phyloP scores from a whole-genome alignment of 2,888 invertebrate species.

The Malthinus seriepunctatus region DNA sequence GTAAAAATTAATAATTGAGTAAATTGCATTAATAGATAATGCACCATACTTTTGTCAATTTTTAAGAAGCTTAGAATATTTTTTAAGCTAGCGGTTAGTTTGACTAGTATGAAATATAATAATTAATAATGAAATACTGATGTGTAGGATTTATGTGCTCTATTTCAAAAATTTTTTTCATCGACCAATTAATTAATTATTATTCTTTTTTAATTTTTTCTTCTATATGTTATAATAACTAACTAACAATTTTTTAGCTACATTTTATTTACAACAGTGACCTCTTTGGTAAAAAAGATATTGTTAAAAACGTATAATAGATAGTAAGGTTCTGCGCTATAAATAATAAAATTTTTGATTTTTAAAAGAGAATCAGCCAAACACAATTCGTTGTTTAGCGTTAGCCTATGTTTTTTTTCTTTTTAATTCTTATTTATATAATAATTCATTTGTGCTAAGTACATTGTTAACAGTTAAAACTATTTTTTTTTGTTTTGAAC shows the following conservation, averaged over 20 bases:
- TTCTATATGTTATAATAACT: slow-evolving; percentile 38
- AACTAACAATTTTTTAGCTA: slow-evolving; percentile 46
- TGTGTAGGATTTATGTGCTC: slow-evolving; percentile 49
- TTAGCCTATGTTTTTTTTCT: slow-evolving; percentile 39
- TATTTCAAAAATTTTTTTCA: slow-evolving; percentile 45
- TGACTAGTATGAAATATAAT: slow-evolving; percentile 35
- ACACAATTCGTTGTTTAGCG: slow-evolving; percentile 46
- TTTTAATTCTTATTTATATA: slow-evolving; percentile 25
- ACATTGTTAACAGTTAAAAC: slow-evolving; percentile 41
- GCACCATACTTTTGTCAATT: slow-evolving; percentile 35
- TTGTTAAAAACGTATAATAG: slow-evolving; percentile 39
- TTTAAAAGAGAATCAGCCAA: slow-evolving; percentile 29
- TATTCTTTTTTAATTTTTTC: slow-evolving; percentile 17
- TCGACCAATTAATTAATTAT: slow-evolving; percentile 38
- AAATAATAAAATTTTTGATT: slow-evolving; percentile 38
- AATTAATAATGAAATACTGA: slow-evolving; percentile 44
- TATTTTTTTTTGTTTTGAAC: slow-evolving; percentile 33
- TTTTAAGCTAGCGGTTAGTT: slow-evolving; percentile 33
- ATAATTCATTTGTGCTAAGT: slow-evolving; percentile 52
- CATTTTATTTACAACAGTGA: slow-evolving; percentile 51
- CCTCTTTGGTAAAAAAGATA: slow-evolving; percentile 52
- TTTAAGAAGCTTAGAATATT: slow-evolving; percentile 32
- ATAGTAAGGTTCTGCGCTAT: slow-evolving; percentile 48
- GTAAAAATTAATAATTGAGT: slow-evolving; percentile 20
- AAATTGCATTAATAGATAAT: slow-evolving; percentile 12